Evolutionary conservation across 1,140 invertebrate genomes (phyloP), one percentile per base, ranked within the genome.

Genomic region (Nymphalis io): DNA sequence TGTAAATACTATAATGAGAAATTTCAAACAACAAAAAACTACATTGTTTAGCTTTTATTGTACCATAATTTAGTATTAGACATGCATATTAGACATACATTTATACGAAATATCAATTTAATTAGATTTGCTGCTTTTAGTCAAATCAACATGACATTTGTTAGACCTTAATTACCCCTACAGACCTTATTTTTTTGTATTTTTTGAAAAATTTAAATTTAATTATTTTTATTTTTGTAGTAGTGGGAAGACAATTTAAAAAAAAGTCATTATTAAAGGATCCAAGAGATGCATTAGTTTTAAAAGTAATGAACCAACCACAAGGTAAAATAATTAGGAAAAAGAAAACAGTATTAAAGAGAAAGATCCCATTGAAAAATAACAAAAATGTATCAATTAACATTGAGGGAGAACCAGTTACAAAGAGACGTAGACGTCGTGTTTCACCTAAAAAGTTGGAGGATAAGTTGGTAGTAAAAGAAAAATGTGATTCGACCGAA

Each of bases 231-330:
- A 18, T 33, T 4, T 38, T 63, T 38, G 12, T 33, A 63, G 60
- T 58, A 27, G 42, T 66, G 11, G 59, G 46, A 21, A 40, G 57
- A 61, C 42, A 67, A 16, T 67, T 60, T 10, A 21, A 20, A 21
- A 61, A 51, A 13, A 62, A 69, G n/a, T 42, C 64, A 60, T 39
- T 53, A 51, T 51, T 20, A 51, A 51, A 51, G 18, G 46, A 51
- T 3, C 46, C 46, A 20, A 18, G 11, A 51, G 20, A 51, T 6
- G 6, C 18, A 51, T 10, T n/a, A 51, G 18, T 12, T 12, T 21
- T 51, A 20, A 12, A 51, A 21, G 1, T 51, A 3, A 53, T 39
- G 46, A 39, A 51, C 2, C 33, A 20, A 13, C 23, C 42, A 51
- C 21, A 27, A 51, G 5, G 11, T 48, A 33, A 58, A 18, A 10